phyloP scores from a whole-genome alignment of 2,888 invertebrate species.

The Ariolimax columbianus region DNA sequence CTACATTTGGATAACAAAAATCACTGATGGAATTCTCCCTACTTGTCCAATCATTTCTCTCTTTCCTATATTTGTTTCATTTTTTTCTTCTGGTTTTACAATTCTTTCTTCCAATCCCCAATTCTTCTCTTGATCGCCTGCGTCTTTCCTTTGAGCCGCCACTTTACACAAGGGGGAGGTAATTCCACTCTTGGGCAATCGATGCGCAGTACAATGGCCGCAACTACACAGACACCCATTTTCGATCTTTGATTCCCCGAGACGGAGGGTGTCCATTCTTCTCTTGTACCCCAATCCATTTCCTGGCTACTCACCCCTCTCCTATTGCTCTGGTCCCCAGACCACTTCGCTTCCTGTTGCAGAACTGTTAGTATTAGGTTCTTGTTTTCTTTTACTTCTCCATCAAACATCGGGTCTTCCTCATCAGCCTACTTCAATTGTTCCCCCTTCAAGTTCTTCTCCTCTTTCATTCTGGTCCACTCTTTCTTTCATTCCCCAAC shows the following conservation, averaged over 20 bases:
- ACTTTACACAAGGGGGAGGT: slow-evolving; percentile 34
- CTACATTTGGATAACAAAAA: slow-evolving; percentile 37
- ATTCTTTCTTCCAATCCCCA: background rate
- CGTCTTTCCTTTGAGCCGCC: slow-evolving; percentile 20
- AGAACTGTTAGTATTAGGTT: background rate
- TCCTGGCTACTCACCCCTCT: background rate
- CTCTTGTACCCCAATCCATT: slow-evolving; percentile 1
- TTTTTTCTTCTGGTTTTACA: background rate
- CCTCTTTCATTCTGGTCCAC: no score
- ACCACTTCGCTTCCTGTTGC: background rate
- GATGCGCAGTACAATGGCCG: slow-evolving; percentile 39
- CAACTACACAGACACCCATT: slow-evolving; percentile 38
- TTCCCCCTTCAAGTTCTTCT: background rate
- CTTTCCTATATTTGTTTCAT: background rate
- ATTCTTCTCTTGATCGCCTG: slow-evolving; percentile 10
- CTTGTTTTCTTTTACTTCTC: background rate
- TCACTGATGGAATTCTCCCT: slow-evolving; percentile 37
- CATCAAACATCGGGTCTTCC: background rate
- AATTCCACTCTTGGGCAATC: slow-evolving; percentile 34
- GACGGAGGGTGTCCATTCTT: slow-evolving; percentile 12
- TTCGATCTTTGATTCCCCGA: slow-evolving; percentile 45
- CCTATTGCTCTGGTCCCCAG: background rate
- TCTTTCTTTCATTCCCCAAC: background rate
- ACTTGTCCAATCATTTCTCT: slow-evolving; percentile 14
- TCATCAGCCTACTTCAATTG: background rate